Evolutionary conservation across 2,888 invertebrate genomes (phyloP).

Genomic region (Dolichopus griseipennis): DNA sequence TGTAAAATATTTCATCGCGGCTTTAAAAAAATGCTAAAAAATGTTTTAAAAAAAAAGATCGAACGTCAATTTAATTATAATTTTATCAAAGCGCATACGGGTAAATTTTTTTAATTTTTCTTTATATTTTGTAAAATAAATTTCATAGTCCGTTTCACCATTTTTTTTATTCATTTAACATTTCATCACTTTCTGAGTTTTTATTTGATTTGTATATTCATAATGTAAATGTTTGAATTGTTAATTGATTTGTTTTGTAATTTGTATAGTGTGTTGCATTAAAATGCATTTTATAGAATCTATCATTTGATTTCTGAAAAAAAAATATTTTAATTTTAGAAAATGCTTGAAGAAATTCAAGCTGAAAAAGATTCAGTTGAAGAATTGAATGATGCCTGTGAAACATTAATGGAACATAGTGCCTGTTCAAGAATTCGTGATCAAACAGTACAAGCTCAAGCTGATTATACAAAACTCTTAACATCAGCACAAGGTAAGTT

Average conservation of each 20-base stretch:
- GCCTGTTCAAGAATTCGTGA: constrained; percentile 78
- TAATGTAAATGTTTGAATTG: too few relatives aligned
- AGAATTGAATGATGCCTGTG: constrained; percentile 78
- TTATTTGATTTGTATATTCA: too few relatives aligned
- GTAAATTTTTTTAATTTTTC: background rate
- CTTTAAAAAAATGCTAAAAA: background rate
- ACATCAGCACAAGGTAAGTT: constrained; percentile 65
- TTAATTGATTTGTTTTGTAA: too few relatives aligned
- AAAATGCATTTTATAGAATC: too few relatives aligned
- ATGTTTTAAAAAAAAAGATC: too few relatives aligned
- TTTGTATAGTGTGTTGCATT: too few relatives aligned
- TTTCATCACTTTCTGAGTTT: too few relatives aligned
- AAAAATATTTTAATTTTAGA: constrained; percentile 37
- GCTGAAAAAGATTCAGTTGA: constrained; percentile 69
- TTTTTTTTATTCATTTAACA: too few relatives aligned
- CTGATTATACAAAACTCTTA: constrained; percentile 67
- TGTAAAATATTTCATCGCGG: background rate
- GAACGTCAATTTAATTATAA: background rate
- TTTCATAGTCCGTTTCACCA: too few relatives aligned
- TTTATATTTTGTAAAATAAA: too few relatives aligned
- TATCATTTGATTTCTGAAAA: background rate
- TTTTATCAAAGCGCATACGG: background rate
- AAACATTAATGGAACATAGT: constrained; percentile 75
- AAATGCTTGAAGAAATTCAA: constrained; percentile 64
- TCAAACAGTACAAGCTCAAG: constrained; percentile 75